Base-by-base conservation (phyloP, 2,888 invertebrate species). In the Eristalinus sepulchralis region DNA sequence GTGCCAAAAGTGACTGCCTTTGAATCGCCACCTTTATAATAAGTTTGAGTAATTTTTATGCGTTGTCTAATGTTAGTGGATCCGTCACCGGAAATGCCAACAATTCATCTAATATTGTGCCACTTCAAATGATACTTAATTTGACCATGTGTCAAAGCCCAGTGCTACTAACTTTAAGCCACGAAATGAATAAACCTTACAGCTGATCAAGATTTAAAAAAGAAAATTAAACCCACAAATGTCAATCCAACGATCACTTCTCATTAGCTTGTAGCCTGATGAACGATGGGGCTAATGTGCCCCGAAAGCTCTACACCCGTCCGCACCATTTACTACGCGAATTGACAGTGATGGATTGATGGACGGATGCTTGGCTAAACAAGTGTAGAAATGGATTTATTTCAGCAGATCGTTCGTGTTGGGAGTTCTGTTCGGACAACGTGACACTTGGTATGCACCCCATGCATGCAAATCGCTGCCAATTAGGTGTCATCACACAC, bases 361-460 rank as follows among this genome's bases (percentile, higher is more conserved):
- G 33, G 81, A 85, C 81, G 67, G 84, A 81, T 85, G 76, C 71
- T 77, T 81, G 71, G 57, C 31, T 85, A 81, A 85, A 85, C 76
- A 85, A 47, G 47, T 57, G 57, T 60, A 24, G 55, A 71, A 81
- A 85, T 81, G 76, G 81, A 85, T 85, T 85, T 80, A 85, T 85
- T 81, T 77, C 85, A 81, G 66, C 77, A 85, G 77, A 70, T 78
- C 81, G 77, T 77, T 60, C 82, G 77, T 73, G 81, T 73, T 82
- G 82, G 81, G 85, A 73, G 85, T 85, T 85, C 81, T 85, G 60
- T 85, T 85, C 81, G 36, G 73, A 59, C 77, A 85, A 66, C 73
- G 53, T 81, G 85, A 85, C 85, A 85, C 63, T 63, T 82, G 77
- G 82, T 81, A 81, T 85, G 72, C 24, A 31, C 70, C 47, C 59